Conservation (phyloP, 2,888 invertebrate species). For the Troides oblongomaculatus region DNA sequence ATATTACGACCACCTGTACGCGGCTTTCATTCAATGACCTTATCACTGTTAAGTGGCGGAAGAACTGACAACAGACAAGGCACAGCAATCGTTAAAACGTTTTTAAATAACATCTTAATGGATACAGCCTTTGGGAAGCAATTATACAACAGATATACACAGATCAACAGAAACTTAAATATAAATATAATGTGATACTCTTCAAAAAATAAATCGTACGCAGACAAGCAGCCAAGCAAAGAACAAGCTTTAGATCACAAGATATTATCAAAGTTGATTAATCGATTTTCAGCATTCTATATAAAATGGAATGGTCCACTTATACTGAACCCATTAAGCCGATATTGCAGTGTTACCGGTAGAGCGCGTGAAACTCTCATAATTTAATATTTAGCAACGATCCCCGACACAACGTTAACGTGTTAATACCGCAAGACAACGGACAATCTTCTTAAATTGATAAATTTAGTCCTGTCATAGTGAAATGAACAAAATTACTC, state of each 20-base stretch:
- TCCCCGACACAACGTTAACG: constrained; percentile 57
- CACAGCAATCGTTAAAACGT: too few relatives aligned
- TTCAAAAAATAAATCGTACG: too few relatives aligned
- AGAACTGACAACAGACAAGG: too few relatives aligned
- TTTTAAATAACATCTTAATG: too few relatives aligned
- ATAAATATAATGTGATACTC: too few relatives aligned
- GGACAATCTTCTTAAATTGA: constrained; percentile 72
- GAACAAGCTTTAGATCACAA: background rate
- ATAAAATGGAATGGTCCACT: background rate
- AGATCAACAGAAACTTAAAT: too few relatives aligned
- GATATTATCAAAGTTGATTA: background rate
- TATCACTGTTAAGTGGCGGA: too few relatives aligned
- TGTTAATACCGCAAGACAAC: constrained; percentile 68
- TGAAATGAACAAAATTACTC: constrained; percentile 47
- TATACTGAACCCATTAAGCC: constrained; percentile 22
- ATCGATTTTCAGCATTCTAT: constrained; percentile 4
- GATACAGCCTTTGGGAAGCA: too few relatives aligned
- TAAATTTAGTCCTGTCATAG: constrained; percentile 67
- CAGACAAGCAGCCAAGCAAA: too few relatives aligned
- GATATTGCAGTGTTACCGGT: constrained; percentile 37
- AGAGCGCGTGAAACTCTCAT: constrained; percentile 50
- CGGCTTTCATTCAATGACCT: too few relatives aligned
- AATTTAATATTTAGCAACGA: constrained; percentile 67
- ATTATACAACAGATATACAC: too few relatives aligned
- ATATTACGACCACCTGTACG: too few relatives aligned